Evolutionary conservation across 1,140 invertebrate species (phyloP).

Genomic region (Platorchestia sp.): DNA sequence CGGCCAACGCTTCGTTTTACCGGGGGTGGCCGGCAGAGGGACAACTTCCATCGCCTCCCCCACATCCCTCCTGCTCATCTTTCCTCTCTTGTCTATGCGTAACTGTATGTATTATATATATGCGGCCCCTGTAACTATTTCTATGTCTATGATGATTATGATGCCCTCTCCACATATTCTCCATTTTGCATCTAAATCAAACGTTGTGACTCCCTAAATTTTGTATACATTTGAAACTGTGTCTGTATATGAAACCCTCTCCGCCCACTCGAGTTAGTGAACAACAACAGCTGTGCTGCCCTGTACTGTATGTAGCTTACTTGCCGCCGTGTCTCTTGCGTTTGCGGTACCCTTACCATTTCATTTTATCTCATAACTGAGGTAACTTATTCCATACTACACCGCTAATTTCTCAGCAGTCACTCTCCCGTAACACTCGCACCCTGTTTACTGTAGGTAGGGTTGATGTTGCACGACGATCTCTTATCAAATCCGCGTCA

Average conservation of each 20-base stretch:
- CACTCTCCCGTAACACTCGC: background rate
- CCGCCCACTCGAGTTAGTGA: background rate
- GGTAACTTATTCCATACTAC: background rate
- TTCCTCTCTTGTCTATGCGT: constrained; percentile 68
- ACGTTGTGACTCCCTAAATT: background rate
- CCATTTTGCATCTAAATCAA: background rate
- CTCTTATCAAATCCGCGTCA: background rate
- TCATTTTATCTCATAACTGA: background rate
- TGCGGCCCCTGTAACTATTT: background rate
- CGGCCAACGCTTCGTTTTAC: constrained; percentile 66
- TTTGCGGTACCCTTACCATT: background rate
- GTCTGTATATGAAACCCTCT: background rate
- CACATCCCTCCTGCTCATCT: constrained; percentile 67
- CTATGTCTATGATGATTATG: background rate
- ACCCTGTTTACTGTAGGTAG: background rate
- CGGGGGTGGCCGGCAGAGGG: constrained; percentile 63
- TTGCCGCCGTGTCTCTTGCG: background rate
- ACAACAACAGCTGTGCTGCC: background rate
- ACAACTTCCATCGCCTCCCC: constrained; percentile 67
- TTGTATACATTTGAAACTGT: background rate
- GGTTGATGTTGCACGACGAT: background rate
- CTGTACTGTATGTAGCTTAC: background rate
- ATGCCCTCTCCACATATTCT: background rate
- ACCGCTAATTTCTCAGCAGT: too few species aligned
- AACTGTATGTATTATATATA: constrained; percentile 67